A percentile compares a stretch with the other conserved stretches of the same genome.
phyloP scores from a whole-genome alignment of 23 tunicate species.

The Clavelina lepadiformis region DNA sequence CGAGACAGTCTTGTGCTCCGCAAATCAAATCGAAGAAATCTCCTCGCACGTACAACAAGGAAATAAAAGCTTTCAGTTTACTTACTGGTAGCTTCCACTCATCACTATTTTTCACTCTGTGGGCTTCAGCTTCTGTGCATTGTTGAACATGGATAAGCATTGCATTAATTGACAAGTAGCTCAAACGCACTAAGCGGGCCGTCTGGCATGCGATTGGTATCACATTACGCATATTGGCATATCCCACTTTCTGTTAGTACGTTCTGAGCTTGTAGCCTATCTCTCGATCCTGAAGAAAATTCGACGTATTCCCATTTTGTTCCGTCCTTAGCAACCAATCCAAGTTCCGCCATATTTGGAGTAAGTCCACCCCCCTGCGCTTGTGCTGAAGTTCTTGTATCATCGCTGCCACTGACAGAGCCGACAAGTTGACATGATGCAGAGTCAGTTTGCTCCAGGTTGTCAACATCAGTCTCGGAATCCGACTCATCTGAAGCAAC shows the following conservation, averaged over 20 bases:
- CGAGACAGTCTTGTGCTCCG: constrained; percentile 16
- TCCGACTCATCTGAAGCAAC: constrained; percentile 21
- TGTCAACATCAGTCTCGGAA: not conserved
- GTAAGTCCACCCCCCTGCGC: not conserved
- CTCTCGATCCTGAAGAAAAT: not conserved
- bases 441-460: constrained; percentile 1
- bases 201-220: constrained; percentile 5
- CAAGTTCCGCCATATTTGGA: not conserved
- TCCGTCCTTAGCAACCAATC: constrained; percentile 3
- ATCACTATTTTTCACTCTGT: constrained; percentile 11
- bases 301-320: not conserved
- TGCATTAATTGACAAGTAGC: constrained; percentile 8
- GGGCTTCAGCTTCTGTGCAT: constrained; percentile 9
- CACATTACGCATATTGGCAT: too few species aligned
- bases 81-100: constrained; percentile 3
- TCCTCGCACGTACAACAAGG: constrained; percentile 18
- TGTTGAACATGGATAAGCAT: constrained; percentile 14
- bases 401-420: constrained; percentile 1
- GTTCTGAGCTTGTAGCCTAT: constrained; percentile 2
- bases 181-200: constrained; percentile 4
- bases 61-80: constrained; percentile 19
- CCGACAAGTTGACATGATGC: not conserved
- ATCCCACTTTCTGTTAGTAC: too few species aligned
- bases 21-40: constrained; percentile 11
- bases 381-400: not conserved